These are phyloP conservation scores for Calliphora vomitoria DNA, from an alignment of 2,888 invertebrate genomes.

Conservation along the genomic window DNA sequence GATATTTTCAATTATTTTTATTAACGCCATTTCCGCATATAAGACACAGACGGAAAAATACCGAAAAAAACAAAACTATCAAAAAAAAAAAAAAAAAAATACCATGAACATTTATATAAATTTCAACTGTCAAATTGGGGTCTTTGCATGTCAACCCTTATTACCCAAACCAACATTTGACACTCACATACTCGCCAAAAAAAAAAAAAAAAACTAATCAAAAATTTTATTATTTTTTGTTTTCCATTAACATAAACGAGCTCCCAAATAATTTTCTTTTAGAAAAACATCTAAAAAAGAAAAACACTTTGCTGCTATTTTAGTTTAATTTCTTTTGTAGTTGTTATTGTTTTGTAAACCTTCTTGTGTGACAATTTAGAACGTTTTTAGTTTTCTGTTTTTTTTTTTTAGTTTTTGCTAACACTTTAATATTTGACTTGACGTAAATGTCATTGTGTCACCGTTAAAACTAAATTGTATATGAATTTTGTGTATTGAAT, in stretches of 20 bases:
- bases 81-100: too few relatives aligned
- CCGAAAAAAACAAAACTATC: too few relatives aligned
- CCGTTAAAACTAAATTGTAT: background rate
- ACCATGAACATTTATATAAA: too few relatives aligned
- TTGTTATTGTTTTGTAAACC: background rate
- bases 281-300: background rate
- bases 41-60: too few relatives aligned
- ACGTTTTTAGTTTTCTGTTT: background rate
- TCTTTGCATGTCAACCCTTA: constrained; percentile 9
- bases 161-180: background rate
- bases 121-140: background rate
- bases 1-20: too few relatives aligned
- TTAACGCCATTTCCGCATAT: too few relatives aligned
- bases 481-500: too few relatives aligned
- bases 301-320: background rate
- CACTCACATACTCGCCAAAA: background rate
- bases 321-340: background rate
- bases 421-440: background rate
- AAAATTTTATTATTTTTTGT: background rate
- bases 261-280: constrained; percentile 10
- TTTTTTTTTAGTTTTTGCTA: background rate
- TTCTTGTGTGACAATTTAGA: background rate
- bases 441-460: background rate
- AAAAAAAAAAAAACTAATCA: background rate
- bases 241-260: background rate